Conservation (phyloP, 2,113 vertebrate genomes). For the Sturnira hondurensis region DNA sequence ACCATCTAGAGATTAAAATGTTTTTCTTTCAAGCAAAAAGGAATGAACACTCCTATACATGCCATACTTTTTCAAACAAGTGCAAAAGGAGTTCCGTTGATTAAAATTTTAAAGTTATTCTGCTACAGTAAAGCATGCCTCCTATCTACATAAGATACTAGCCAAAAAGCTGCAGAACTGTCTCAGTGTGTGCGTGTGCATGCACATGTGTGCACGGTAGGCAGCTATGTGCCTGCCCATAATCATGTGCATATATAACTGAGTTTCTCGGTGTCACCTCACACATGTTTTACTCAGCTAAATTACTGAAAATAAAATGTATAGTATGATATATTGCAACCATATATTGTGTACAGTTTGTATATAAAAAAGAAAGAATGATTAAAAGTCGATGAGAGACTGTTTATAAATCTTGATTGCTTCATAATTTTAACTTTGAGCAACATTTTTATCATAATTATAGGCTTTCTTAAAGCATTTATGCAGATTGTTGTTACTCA, state of each 20-base stretch:
- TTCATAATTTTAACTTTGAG: slow-evolving; percentile 91
- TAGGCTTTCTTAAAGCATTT: slow-evolving; percentile 89
- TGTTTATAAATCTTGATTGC: slow-evolving; percentile 92
- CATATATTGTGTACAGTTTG: slow-evolving; percentile 85
- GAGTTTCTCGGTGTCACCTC: slow-evolving; percentile 30
- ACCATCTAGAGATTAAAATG: background rate
- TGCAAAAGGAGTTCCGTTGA: background rate
- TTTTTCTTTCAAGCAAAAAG: background rate
- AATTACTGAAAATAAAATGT: slow-evolving; percentile 78
- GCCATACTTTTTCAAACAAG: background rate
- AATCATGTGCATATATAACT: background rate
- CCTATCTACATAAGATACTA: background rate
- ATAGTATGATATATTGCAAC: slow-evolving; percentile 80
- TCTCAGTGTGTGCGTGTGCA: background rate
- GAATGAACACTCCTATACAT: background rate
- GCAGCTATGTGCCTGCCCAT: background rate
- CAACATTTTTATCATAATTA: slow-evolving; percentile 92
- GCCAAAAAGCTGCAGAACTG: background rate
- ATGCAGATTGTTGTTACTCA: slow-evolving; percentile 88
- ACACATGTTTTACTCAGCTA: slow-evolving; percentile 21
- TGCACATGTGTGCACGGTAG: too few relatives aligned
- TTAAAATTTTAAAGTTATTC: background rate
- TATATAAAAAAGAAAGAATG: slow-evolving; percentile 85
- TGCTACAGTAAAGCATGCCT: background rate
- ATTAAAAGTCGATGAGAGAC: slow-evolving; percentile 89